A percentile compares a stretch with the other conserved stretches of the same genome.
Conservation (phyloP, 2,888 invertebrate species). For the Scaptomyza flava region DNA sequence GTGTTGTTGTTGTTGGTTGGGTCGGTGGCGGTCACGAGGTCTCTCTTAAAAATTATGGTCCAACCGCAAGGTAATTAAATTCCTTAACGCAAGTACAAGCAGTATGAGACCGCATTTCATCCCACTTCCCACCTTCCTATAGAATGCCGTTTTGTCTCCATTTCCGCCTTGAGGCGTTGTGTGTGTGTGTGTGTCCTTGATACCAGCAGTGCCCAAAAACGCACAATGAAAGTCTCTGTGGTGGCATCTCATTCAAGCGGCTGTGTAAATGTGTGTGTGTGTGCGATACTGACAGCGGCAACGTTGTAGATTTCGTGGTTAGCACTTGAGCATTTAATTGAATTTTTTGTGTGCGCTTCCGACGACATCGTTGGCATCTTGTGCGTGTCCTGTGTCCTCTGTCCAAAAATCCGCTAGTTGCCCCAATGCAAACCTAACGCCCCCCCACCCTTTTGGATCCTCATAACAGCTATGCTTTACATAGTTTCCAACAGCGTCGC, state of each 20-base stretch:
- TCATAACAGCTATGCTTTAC: conserved; percentile 25
- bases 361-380: conserved; percentile 56
- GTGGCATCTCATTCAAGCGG: conserved; percentile 45
- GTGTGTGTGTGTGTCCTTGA: conserved; percentile 46
- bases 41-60: conserved; percentile 60
- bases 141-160: conserved; percentile 18
- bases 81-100: conserved; percentile 58
- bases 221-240: conserved; percentile 67
- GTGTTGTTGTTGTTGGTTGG: conserved; percentile 1
- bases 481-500: conserved; percentile 36
- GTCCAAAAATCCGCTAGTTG: conserved; percentile 18
- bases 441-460: not conserved
- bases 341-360: conserved; percentile 55
- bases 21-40: conserved; percentile 26
- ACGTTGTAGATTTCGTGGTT: conserved; percentile 61
- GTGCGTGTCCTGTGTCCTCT: conserved; percentile 41
- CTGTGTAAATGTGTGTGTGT: conserved; percentile 19
- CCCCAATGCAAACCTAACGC: too few relatives aligned
- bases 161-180: conserved; percentile 21
- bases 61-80: conserved; percentile 71
- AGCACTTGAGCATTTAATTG: conserved; percentile 72
- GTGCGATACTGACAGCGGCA: conserved; percentile 35
- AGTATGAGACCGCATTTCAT: not conserved
- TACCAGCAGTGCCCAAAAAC: conserved; percentile 51
- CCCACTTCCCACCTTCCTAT: not conserved